Base-by-base conservation (phyloP, 1,140 invertebrate genomes). In the Calliphora vicina region DNA sequence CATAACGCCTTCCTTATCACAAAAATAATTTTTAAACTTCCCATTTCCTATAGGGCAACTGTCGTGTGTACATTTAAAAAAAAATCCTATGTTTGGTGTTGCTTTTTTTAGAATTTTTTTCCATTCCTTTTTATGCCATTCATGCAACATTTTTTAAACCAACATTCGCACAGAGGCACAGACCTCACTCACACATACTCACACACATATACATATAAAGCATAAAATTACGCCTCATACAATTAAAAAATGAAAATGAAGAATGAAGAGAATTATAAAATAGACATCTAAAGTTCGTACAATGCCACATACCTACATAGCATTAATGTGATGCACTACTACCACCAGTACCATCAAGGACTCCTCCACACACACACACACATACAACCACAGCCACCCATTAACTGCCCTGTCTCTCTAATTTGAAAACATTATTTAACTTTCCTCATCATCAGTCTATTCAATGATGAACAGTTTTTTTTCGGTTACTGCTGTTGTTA, bases 171-270 rank as follows among this genome's bases (percentile, higher is more conserved):
- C 2, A 57, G 10, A 57, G n/a, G n/a, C 50, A 57, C 50, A 50
- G 45, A 82, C 35, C 72, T 45, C 78, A 84, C 85, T 85, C 86
- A 87, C 83, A 86, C 73, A 86, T 73, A 86, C 72, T 84, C 84
- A 85, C n/a, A n/a, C n/a, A n/a, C n/a, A n/a, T n/a, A n/a, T n/a
- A n/a, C n/a, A n/a, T n/a, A n/a, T n/a, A n/a, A n/a, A n/a, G 61
- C 85, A 67, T 50, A 85, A 85, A 83, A 76, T 84, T 85, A 85
- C 85, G 85, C 85, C 87, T 84, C 86, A 84, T 84, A 83, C 87
- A 87, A 87, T 86, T 86, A 87, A 82, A 81, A 74, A 29, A 29
- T n/a, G 15, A 35, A 29, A 74, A 42, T 0, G 26, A 42, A 15
- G n/a, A 50, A 50, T 29, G n/a, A 74, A 74, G 17, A 29, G 29